A percentile compares a stretch with the other conserved stretches of the same genome.
Conservation (phyloP, 2,113 vertebrate species). For the Ailurus styani region DNA sequence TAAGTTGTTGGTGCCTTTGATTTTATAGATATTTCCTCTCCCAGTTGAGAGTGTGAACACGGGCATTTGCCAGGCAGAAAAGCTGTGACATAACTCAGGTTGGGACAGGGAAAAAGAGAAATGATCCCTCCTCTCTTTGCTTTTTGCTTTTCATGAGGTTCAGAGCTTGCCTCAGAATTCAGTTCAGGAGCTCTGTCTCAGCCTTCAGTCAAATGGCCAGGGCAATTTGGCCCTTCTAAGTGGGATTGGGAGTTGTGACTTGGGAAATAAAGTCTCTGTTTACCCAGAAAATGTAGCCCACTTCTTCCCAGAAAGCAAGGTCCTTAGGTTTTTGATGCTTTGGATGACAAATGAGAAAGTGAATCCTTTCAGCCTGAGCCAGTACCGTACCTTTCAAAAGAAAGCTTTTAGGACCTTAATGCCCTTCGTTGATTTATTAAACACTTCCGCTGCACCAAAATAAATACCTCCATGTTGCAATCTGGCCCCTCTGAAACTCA, state of each 20-base stretch:
- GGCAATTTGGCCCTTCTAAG: not conserved
- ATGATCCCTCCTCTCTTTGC: not conserved
- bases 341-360: constrained; percentile 23
- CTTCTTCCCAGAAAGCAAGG: constrained; percentile 24
- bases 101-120: not conserved
- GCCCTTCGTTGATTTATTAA: constrained; percentile 64
- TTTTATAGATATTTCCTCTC: not conserved
- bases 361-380: constrained; percentile 5
- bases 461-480: constrained; percentile 57
- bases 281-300: constrained; percentile 11
- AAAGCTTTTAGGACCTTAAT: constrained; percentile 56
- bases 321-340: constrained; percentile 28
- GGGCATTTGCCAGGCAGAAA: not conserved
- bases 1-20: not conserved
- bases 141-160: constrained; percentile 12
- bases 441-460: constrained; percentile 27
- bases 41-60: not conserved
- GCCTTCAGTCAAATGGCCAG: constrained; percentile 1
- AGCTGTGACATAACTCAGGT: not conserved
- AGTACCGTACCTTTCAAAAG: constrained; percentile 47
- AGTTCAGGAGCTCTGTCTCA: constrained; percentile 22
- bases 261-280: constrained; percentile 14
- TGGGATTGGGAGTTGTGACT: not conserved
- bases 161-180: not conserved
- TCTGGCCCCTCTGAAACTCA: constrained; percentile 55